Percentiles rank a stretch among this genome's conserved stretches.
phyloP scores from a whole-genome alignment of 2,888 invertebrate genomes.

The Bibio marci region DNA sequence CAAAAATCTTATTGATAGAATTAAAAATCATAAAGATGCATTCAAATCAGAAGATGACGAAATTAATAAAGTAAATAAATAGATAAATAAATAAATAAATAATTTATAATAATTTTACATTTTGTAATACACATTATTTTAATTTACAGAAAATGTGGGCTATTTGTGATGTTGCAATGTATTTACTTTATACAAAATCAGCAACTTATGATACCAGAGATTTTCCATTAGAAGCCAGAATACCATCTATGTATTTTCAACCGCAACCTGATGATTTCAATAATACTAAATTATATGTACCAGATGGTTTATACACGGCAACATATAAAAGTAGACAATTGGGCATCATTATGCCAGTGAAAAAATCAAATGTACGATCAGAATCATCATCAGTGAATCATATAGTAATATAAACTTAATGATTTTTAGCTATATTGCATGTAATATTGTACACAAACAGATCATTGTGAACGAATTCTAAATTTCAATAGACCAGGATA shows the following conservation, averaged over 20 bases:
- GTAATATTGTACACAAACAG: too few relatives aligned
- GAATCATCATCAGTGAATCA: too few relatives aligned
- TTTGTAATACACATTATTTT: slow-evolving; percentile 9
- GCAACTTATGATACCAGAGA: slow-evolving; percentile 79
- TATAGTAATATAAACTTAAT: too few relatives aligned
- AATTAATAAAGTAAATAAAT: slow-evolving; percentile 57
- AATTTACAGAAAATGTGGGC: slow-evolving; percentile 81
- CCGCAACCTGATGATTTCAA: slow-evolving; percentile 51
- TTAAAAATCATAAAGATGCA: slow-evolving; percentile 88
- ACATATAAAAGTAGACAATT: slow-evolving; percentile 1
- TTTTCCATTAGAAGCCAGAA: slow-evolving; percentile 66
- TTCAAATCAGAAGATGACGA: slow-evolving; percentile 65
- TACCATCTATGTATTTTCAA: slow-evolving; percentile 83
- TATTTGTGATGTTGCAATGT: slow-evolving; percentile 86
- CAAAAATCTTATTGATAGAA: slow-evolving; percentile 79
- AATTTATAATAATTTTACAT: slow-evolving; percentile 6
- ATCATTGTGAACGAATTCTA: too few relatives aligned
- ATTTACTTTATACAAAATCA: slow-evolving; percentile 74
- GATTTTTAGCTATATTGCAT: too few relatives aligned
- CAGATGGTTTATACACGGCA: slow-evolving; percentile 37
- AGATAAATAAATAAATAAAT: slow-evolving; percentile 4
- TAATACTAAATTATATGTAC: slow-evolving; percentile 66
- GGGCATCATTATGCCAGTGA: slow-evolving; percentile 1
- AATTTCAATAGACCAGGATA: too few relatives aligned
- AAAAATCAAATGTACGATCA: too few relatives aligned